A percentile compares a stretch with the other conserved stretches of the same genome.
These are phyloP conservation scores for Varanus komodoensis DNA, from an alignment of 2,113 vertebrate genomes.

Conservation along the genomic window DNA sequence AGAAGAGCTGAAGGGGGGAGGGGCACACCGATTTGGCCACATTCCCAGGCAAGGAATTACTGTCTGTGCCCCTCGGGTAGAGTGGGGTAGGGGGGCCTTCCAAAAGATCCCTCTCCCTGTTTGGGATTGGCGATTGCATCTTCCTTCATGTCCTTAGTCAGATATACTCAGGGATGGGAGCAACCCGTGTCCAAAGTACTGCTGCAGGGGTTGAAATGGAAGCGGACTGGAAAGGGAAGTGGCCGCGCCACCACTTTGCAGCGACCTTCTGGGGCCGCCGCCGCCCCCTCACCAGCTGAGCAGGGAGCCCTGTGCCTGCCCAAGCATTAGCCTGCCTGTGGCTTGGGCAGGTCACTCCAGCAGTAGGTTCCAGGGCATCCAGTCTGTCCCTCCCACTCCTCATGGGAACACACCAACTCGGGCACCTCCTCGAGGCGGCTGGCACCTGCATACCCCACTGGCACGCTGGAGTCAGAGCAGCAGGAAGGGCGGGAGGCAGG, in stretches of 20 bases:
- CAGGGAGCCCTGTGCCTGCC: not conserved
- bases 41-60: not conserved
- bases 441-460: too few species aligned
- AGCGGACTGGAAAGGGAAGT: not conserved
- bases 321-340: not conserved
- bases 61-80: not conserved
- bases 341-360: not conserved
- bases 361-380: not conserved
- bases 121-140: not conserved
- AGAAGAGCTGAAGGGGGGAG: too few species aligned
- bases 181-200: not conserved
- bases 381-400: not conserved
- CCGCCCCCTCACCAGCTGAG: not conserved
- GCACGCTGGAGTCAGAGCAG: not conserved
- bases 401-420: not conserved
- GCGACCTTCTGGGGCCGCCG: not conserved
- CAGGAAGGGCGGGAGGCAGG: not conserved
- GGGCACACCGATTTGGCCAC: not conserved
- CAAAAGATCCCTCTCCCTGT: not conserved
- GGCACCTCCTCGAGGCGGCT: too few species aligned
- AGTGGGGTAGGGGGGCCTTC: not conserved
- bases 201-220: not conserved
- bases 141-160: not conserved
- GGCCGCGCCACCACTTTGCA: not conserved
- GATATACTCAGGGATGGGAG: not conserved